Base-by-base conservation (phyloP, 2,797 vertebrate species). In the Odontamblyopus lacepedii region DNA sequence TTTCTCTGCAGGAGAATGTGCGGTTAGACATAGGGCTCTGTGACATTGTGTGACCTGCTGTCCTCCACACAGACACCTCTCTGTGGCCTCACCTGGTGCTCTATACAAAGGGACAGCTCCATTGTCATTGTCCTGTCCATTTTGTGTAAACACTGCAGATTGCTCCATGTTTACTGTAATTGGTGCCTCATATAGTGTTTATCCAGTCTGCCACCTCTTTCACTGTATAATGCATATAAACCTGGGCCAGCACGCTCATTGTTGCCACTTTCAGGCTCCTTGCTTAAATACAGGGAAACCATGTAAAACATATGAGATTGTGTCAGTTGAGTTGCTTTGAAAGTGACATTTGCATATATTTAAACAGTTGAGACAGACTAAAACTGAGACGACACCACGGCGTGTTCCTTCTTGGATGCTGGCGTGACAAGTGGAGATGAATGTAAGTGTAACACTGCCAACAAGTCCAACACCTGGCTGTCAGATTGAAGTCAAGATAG, bases 401-500 rank as follows among this genome's bases (percentile, higher is more conserved):
- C 1, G 4, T 4, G 18, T 35, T 15, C 78, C 67, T 76, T 71
- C 1, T 30, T 75, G 75, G 68, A 73, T 76, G 60, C 74, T 44
- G 66, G 73, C 69, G 66, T 91, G 87, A 92, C 89, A 92, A 73
- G 79, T 67, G 50, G 81, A 80, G 86, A 92, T 81, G 72, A 84
- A 92, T 87, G 83, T 67, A 78, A 67, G 73, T 56, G 64, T 80
- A 78, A 75, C 73, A 76, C 69, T 83, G 84, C 83, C 81, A 88
- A 85, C 85, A 82, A 83, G 76, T 89, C 78, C 90, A 93, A 89
- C 94, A 95, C 94, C 94, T 95, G 94, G 88, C 84, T 94, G 92
- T 91, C 92, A 94, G 93, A 95, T 94, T 78, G 78, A 78, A 67
- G 77, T 16, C 67, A 72, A 85, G 90, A 92, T 92, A 91, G 76